These are phyloP conservation scores for Craniophora ligustri DNA, from an alignment of 2,888 invertebrate genomes.

Conservation along the genomic window DNA sequence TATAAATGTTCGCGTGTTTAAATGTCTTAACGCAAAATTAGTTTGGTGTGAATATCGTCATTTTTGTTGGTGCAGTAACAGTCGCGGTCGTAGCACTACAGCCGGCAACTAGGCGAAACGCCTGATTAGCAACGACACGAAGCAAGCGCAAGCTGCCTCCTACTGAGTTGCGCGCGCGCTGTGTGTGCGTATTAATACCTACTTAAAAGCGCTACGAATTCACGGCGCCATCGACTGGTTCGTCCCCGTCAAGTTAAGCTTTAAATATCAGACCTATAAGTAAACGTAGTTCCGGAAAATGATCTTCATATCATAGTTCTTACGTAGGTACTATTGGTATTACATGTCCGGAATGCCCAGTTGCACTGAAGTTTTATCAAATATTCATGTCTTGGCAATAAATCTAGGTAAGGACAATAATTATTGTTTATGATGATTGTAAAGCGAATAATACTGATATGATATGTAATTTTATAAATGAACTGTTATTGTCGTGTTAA, in stretches of 20 bases:
- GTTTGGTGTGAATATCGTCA: slow-evolving; percentile 66
- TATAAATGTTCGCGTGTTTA: slow-evolving; percentile 51
- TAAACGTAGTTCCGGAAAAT: slow-evolving; percentile 38
- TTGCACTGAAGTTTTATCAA: slow-evolving; percentile 26
- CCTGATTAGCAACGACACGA: slow-evolving; percentile 71
- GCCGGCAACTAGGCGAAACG: slow-evolving; percentile 74
- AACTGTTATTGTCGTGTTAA: not conserved
- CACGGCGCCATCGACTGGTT: slow-evolving; percentile 26
- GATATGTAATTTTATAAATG: not conserved
- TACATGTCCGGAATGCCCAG: not conserved
- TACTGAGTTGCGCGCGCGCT: slow-evolving; percentile 79
- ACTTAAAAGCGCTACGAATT: slow-evolving; percentile 46
- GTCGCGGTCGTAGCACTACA: slow-evolving; percentile 64
- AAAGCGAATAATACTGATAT: not conserved
- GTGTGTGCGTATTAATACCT: slow-evolving; percentile 43
- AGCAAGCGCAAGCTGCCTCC: slow-evolving; percentile 75
- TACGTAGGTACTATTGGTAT: not conserved
- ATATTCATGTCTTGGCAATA: slow-evolving; percentile 35
- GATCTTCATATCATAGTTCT: slow-evolving; percentile 29
- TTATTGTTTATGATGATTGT: not conserved
- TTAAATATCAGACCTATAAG: slow-evolving; percentile 23
- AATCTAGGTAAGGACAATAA: slow-evolving; percentile 4
- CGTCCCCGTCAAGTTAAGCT: slow-evolving; percentile 31
- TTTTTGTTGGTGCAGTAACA: slow-evolving; percentile 63
- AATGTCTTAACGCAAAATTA: slow-evolving; percentile 58